Evolutionary conservation across 2,888 invertebrate genomes (phyloP), one percentile per base, ranked within the genome.

Genomic region (Seira musarum): DNA sequence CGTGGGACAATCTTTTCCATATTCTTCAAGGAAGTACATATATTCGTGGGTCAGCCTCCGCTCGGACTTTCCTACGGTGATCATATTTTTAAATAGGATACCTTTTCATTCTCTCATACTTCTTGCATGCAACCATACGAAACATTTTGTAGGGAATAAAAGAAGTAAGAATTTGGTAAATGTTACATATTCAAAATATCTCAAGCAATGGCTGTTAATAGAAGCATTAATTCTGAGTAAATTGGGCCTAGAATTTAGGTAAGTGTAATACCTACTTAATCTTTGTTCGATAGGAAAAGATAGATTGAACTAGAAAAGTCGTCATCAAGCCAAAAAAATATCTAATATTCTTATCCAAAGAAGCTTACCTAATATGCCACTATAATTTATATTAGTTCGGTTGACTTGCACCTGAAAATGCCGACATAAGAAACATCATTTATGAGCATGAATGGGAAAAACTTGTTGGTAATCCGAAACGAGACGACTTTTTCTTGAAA

Each of bases 391-490:
- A 49, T 49, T 49, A 53, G 67, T 49, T 49, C 17, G 49, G 15
- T 49, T 13, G 49, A 49, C 15, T n/a, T 49, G 49, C 15, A n/a
- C 15, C 15, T 49, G 49, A 46, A 53, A 49, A 68, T 30, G 53
- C 15, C 35, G 35, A 71, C 35, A n/a, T n/a, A 71, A 60, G 35
- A 35, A n/a, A 15, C 61, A 35, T 57, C 49, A 61, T 49, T 49
- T 49, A 49, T 49, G 71, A 61, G 53, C 67, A 49, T 49, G 49
- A 49, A 49, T 67, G 19, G 22, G 24, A 77, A 79, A 79, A 85
- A 85, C 85, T 81, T 65, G 83, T 83, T 82, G 81, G 83, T 83
- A 85, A 85, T 83, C 83, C 83, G 82, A 85, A 82, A 83, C 82
- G 82, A 85, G 81, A 83, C 82, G 76, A 81, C 72, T 24, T 70